phyloP scores from a whole-genome alignment of 2,113 vertebrate species.

The Clupea harengus region DNA sequence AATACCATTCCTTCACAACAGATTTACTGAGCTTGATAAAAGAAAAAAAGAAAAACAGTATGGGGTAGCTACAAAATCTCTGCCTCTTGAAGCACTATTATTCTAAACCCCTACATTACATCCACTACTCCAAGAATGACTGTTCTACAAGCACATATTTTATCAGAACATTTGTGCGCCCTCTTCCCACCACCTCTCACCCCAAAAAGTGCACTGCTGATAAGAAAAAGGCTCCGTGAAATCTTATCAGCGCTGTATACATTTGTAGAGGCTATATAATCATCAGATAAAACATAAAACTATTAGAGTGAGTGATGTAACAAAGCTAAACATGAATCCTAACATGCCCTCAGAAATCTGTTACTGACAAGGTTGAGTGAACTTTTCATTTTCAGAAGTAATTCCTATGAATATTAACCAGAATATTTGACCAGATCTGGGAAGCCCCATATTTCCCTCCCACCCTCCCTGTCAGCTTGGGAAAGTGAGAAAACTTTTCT shows the following conservation, averaged over 20 bases:
- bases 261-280: neutral
- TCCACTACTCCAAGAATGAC: neutral
- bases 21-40: neutral
- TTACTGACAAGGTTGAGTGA: neutral
- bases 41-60: neutral
- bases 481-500: neutral
- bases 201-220: neutral
- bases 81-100: neutral
- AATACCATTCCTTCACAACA: neutral
- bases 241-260: neutral
- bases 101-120: neutral
- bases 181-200: neutral
- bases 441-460: neutral
- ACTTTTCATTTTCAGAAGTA: neutral
- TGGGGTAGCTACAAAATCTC: neutral
- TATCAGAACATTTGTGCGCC: neutral
- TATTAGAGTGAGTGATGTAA: neutral
- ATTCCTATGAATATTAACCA: neutral
- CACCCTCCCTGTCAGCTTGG: neutral
- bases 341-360: neutral
- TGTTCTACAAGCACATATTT: neutral
- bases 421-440: neutral
- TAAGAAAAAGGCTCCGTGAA: neutral
- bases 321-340: neutral
- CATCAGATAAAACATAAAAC: neutral